A percentile compares a stretch with the other conserved stretches of the same genome.
These are phyloP conservation scores for Gnathonemus longibarbis DNA, from an alignment of 2,113 vertebrate genomes.

Conservation along the genomic window DNA sequence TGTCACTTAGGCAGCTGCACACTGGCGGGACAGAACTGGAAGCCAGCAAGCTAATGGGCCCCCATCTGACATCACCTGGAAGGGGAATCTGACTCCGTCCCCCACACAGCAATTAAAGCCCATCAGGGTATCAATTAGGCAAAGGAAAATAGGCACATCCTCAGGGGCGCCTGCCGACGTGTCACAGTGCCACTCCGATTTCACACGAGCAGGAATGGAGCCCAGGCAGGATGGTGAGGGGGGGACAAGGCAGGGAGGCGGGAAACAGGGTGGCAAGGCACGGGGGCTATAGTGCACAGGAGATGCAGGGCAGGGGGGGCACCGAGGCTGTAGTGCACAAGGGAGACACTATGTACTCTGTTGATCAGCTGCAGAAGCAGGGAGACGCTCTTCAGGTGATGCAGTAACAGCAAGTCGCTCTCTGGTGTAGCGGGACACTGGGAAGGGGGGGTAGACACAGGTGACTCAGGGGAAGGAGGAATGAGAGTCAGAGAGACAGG, in stretches of 20 bases:
- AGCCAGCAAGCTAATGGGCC: not conserved
- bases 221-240: not conserved
- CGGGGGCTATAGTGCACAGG: not conserved
- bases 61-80: not conserved
- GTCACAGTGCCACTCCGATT: not conserved
- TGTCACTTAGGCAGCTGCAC: not conserved
- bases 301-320: not conserved
- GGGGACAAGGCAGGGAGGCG: not conserved
- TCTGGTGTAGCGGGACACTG: constrained; percentile 7
- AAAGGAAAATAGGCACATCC: not conserved
- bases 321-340: not conserved
- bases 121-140: not conserved
- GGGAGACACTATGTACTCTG: not conserved
- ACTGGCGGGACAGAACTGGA: not conserved
- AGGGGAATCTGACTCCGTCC: not conserved
- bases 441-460: not conserved
- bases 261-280: not conserved
- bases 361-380: not conserved
- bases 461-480: not conserved
- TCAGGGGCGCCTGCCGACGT: not conserved
- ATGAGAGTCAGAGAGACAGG: not conserved
- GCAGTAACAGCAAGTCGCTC: not conserved
- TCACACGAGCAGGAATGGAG: not conserved
- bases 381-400: not conserved
- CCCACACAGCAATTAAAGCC: not conserved